Conservation (phyloP, 35 echinoderm and acorn worm genomes). For the Heliocidaris tuberculata region DNA sequence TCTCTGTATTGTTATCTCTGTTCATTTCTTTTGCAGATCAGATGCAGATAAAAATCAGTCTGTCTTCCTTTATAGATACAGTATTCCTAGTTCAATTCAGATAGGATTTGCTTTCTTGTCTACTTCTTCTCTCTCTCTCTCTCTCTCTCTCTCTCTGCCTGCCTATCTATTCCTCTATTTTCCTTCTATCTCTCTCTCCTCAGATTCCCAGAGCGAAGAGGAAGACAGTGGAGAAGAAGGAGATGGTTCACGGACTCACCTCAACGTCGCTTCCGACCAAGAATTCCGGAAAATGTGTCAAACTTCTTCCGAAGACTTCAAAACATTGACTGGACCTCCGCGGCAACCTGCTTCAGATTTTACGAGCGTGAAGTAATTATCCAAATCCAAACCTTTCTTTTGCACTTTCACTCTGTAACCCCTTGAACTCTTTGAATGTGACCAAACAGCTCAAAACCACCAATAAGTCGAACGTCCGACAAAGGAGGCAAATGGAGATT, state of each 20-base stretch:
- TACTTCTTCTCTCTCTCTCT: neutral
- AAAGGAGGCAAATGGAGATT: too few species aligned
- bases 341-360: neutral
- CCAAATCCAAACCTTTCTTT: neutral
- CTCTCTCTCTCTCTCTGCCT: neutral
- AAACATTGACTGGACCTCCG: neutral
- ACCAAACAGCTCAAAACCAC: too few species aligned
- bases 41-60: too few species aligned
- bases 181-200: neutral
- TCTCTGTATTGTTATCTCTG: too few species aligned
- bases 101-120: neutral
- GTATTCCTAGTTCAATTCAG: too few species aligned
- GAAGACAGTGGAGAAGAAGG: neutral
- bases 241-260: neutral
- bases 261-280: constrained; percentile 1
- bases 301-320: neutral
- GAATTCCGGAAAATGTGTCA: neutral
- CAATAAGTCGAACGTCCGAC: too few species aligned
- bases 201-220: neutral
- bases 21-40: too few species aligned
- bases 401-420: too few species aligned
- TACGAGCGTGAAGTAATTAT: neutral
- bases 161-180: neutral
- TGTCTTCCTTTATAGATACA: too few species aligned
- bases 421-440: too few species aligned